phyloP scores from a whole-genome alignment of 2,888 invertebrate genomes.

The Hemicrepidius hirtus region DNA sequence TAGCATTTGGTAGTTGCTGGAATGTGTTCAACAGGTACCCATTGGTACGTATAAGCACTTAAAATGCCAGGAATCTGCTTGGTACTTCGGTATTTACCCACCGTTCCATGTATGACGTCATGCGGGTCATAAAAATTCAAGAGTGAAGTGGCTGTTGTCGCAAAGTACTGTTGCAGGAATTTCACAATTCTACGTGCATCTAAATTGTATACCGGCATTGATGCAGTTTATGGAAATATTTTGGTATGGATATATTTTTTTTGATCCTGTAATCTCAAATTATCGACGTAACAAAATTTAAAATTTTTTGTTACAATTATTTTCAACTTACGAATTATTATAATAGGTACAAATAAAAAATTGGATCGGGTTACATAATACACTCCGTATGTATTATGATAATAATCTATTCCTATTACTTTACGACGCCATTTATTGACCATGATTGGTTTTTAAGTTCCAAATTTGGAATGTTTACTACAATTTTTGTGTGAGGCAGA shows the following conservation, averaged over 20 bases:
- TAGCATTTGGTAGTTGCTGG: not conserved
- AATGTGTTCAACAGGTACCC: constrained; percentile 31
- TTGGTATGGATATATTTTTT: not conserved
- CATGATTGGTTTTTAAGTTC: too few species aligned
- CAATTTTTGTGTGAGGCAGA: too few species aligned
- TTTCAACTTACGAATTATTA: too few species aligned
- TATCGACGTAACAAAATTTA: too few species aligned
- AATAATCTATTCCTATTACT: too few species aligned
- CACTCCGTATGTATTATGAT: too few species aligned
- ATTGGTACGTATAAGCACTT: constrained; percentile 28
- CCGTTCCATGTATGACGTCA: constrained; percentile 39
- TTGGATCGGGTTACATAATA: too few species aligned
- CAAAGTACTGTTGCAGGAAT: constrained; percentile 35
- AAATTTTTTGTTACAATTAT: too few species aligned
- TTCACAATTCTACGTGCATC: constrained; percentile 35
- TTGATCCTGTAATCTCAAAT: too few species aligned
- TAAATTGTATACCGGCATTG: not conserved
- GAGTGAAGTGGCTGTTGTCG: constrained; percentile 27
- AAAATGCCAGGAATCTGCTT: constrained; percentile 32
- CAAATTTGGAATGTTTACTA: too few species aligned
- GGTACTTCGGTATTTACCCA: constrained; percentile 34
- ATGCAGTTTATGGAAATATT: constrained; percentile 12
- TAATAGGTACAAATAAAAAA: too few species aligned
- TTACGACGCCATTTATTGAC: too few species aligned
- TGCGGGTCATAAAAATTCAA: constrained; percentile 48